These are phyloP conservation scores for Paedocypris micromegethes DNA, from an alignment of 2,797 vertebrate species.

Conservation along the genomic window DNA sequence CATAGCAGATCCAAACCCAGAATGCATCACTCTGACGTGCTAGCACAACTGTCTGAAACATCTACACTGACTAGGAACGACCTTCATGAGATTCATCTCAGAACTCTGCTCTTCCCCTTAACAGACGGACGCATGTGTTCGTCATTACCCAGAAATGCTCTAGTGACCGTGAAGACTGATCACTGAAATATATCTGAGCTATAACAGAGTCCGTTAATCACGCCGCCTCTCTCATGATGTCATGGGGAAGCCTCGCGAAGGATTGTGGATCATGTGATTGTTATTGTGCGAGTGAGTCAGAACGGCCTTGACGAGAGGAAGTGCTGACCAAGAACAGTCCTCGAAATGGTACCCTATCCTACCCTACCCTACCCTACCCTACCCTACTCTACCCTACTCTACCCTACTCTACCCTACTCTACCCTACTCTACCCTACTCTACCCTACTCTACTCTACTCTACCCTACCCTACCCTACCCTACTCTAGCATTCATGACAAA, in stretches of 20 bases:
- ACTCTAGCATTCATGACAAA: constrained; percentile 23
- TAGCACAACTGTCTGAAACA: constrained; percentile 24
- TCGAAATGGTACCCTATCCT: constrained; percentile 1
- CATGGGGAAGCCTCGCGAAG: constrained; percentile 20
- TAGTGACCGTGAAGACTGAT: constrained; percentile 45
- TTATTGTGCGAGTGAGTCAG: constrained; percentile 9
- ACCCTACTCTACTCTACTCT: too few relatives aligned
- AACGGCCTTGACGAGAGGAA: constrained; percentile 21
- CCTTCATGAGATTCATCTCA: background rate
- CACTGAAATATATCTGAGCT: constrained; percentile 24
- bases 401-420: background rate
- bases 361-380: too few relatives aligned
- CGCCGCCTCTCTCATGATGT: constrained; percentile 33
- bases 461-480: background rate
- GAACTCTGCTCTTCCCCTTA: background rate
- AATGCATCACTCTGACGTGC: constrained; percentile 15
- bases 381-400: too few relatives aligned
- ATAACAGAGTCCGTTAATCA: constrained; percentile 9
- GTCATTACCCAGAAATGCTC: constrained; percentile 42
- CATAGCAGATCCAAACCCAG: constrained; percentile 14
- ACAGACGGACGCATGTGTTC: constrained; percentile 30
- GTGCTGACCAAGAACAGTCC: constrained; percentile 24
- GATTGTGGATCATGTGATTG: constrained; percentile 9
- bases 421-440: too few relatives aligned
- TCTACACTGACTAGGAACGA: constrained; percentile 14